Conservation (phyloP, 2,888 invertebrate genomes). For the Lutraria lutraria region DNA sequence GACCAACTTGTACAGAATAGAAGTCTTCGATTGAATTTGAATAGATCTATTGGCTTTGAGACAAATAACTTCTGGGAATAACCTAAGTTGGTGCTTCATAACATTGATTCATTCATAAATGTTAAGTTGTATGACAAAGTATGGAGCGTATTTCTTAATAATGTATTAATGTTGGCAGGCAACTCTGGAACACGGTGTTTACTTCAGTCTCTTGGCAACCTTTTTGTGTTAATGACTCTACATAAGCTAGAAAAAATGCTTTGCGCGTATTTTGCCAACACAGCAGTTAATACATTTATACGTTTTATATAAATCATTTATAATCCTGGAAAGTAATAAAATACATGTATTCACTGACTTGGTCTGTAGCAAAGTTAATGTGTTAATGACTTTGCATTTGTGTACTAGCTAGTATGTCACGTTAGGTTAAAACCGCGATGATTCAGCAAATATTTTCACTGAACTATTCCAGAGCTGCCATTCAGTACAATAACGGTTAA, state of each 20-base stretch:
- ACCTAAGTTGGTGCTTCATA: background rate
- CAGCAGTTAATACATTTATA: background rate
- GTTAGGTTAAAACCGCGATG: background rate
- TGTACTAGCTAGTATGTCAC: too few species aligned
- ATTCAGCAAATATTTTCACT: background rate
- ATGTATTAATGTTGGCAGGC: background rate
- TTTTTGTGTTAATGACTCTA: background rate
- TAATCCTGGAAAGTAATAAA: too few species aligned
- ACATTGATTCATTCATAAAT: conserved; percentile 13
- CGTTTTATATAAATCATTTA: too few species aligned
- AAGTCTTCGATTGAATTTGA: too few species aligned
- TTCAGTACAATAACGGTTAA: background rate
- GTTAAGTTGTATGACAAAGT: background rate
- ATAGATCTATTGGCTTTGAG: background rate
- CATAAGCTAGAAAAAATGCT: background rate
- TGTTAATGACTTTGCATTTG: too few species aligned
- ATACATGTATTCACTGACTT: too few species aligned
- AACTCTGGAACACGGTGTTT: background rate
- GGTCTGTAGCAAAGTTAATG: too few species aligned
- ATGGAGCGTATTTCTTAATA: background rate
- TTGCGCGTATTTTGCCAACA: background rate
- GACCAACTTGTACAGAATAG: too few species aligned
- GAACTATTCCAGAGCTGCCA: background rate
- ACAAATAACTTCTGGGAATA: background rate
- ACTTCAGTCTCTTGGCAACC: background rate